These are phyloP conservation scores for Cyclura pinguis DNA, from an alignment of 2,797 vertebrate species.

Conservation along the genomic window DNA sequence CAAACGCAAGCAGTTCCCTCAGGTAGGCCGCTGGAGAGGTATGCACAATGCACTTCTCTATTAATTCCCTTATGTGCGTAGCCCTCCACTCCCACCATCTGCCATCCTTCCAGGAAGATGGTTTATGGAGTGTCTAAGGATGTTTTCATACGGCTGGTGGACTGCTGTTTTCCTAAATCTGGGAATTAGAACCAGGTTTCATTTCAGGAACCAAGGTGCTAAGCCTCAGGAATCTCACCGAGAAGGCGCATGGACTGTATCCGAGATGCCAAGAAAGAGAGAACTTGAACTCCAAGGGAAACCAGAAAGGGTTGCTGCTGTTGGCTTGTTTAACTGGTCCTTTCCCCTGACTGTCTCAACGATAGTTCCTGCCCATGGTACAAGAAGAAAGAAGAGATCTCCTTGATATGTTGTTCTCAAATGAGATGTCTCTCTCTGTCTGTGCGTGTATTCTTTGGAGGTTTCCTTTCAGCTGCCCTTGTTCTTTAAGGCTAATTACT, in stretches of 20 bases:
- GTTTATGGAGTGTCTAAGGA: conserved; percentile 79
- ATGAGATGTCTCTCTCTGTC: not conserved
- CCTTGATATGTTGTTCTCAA: not conserved
- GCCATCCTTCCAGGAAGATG: conserved; percentile 70
- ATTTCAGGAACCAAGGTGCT: conserved; percentile 71
- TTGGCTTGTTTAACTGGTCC: conserved; percentile 45
- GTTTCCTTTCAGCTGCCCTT: conserved; percentile 52
- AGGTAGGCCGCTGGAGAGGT: conserved; percentile 14
- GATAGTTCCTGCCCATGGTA: conserved; percentile 52
- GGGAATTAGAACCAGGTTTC: conserved; percentile 71
- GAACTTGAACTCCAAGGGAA: conserved; percentile 60
- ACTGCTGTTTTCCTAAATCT: conserved; percentile 80
- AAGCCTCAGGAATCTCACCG: conserved; percentile 75
- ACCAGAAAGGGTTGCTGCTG: conserved; percentile 59
- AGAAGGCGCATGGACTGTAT: conserved; percentile 62
- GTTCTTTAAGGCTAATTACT: conserved; percentile 15
- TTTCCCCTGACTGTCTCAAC: conserved; percentile 2
- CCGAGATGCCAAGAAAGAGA: conserved; percentile 31
- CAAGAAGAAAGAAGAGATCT: conserved; percentile 38
- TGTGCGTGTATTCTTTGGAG: conserved; percentile 48
- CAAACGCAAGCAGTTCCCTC: conserved; percentile 59
- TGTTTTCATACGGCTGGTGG: conserved; percentile 74
- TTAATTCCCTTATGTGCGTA: not conserved
- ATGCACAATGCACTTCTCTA: conserved; percentile 63
- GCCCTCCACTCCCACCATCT: conserved; percentile 42